Base-by-base conservation (phyloP, 1,140 invertebrate species). In the Caenorhabditis latens region DNA sequence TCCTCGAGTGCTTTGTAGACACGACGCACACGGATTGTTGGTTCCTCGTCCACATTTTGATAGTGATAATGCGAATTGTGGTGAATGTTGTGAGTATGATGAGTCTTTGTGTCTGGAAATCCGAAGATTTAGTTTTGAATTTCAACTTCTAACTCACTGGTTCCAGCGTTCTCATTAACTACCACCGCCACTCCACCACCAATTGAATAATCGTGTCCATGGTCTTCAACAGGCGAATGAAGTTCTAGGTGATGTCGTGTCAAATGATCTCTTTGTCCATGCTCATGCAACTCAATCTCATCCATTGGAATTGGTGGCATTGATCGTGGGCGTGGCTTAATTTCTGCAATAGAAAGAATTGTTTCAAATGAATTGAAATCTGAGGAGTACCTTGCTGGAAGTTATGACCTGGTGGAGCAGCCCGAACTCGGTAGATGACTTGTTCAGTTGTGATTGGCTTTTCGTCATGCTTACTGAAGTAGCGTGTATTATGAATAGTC, bases 361-460 rank as follows among this genome's bases (percentile, higher is more conserved):
- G 50, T 4, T 58, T 58, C 55, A 58, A 11, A 63, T 24, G 5
- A 32, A 7, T 32, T 9, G 13, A 40, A 40, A 32, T 11, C 24
- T 32, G 21, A 63, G 7, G 19, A 57, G 43, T 42, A 71, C 85
- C 53, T 82, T 79, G 85, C 21, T 86, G n/a, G n/a, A 55, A 86
- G 46, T 55, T 50, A 86, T 79, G 67, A 3, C 63, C 53, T 79
- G 67, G 85, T 58, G 85, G 67, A 67, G 63, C 67, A 79, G 67
- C 71, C 50, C 71, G 43, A 24, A 24, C n/a, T 21, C 71, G 19
- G n/a, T 79, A 79, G 11, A 79, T 79, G 0, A 79, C 71, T 50
- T 79, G 71, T 42, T 79, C 71, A 24, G 71, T 79, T 50, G 71
- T 50, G 9, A 79, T 48, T 32, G 71, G 71, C 40, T 79, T 79